Conservation (phyloP, 92 coral and sea anemone genomes). For the Blastomussa wellsi region DNA sequence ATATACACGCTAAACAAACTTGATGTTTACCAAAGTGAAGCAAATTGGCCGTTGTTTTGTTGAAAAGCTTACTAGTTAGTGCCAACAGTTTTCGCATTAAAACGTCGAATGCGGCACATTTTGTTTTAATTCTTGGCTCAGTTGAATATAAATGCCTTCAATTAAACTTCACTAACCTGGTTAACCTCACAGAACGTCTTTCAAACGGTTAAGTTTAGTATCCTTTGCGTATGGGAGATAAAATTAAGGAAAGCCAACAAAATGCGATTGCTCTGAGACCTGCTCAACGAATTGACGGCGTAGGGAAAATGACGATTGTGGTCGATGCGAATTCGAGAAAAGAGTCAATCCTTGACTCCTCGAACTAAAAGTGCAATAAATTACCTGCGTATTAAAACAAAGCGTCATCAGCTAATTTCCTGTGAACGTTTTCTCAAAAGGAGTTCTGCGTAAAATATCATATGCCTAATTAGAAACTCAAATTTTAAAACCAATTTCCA, state of each 20-base stretch:
- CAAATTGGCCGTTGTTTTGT: constrained; percentile 7
- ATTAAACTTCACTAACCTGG: constrained; percentile 4
- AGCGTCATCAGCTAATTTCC: constrained; percentile 38
- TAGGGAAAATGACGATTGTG: neutral
- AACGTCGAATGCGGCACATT: constrained; percentile 5
- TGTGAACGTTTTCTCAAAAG: constrained; percentile 28
- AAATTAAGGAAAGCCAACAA: neutral
- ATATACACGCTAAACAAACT: constrained; percentile 42
- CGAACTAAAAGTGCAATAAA: neutral
- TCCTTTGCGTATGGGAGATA: neutral
- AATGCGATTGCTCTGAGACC: neutral
- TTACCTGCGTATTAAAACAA: constrained; percentile 25
- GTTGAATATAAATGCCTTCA: constrained; percentile 2
- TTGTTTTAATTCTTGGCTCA: neutral
- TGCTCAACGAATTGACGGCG: neutral
- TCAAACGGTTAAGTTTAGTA: neutral
- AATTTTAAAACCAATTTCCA: constrained; percentile 36
- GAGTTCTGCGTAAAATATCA: constrained; percentile 32
- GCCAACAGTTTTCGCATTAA: neutral
- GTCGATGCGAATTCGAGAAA: neutral
- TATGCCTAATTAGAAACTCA: constrained; percentile 32
- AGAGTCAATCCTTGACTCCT: neutral
- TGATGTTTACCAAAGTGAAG: constrained; percentile 14
- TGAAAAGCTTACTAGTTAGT: neutral
- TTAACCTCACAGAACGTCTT: neutral